phyloP scores from a whole-genome alignment of 2,797 vertebrate genomes.

The Lagodon rhomboides region DNA sequence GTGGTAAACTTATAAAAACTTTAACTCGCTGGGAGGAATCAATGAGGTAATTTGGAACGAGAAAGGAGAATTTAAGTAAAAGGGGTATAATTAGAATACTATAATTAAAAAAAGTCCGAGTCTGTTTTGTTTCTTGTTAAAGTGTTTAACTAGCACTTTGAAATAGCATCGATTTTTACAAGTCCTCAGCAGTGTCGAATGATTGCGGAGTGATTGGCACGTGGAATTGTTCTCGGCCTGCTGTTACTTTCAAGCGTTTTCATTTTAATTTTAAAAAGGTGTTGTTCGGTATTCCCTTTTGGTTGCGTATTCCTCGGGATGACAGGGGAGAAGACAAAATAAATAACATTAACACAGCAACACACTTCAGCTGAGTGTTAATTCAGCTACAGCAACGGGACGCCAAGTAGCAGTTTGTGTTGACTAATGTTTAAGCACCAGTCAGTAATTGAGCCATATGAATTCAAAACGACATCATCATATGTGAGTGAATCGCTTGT shows the following conservation, averaged over 20 bases:
- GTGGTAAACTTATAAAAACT: not conserved
- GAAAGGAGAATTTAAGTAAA: not conserved
- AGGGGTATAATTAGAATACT: not conserved
- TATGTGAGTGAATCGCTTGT: not conserved
- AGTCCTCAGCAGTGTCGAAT: not conserved
- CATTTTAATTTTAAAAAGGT: constrained; percentile 24
- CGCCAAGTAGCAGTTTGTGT: not conserved
- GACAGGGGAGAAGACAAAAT: not conserved
- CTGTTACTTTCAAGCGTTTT: constrained; percentile 19
- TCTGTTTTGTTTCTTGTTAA: not conserved
- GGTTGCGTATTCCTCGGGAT: not conserved
- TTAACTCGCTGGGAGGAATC: constrained; percentile 4
- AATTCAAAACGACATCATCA: not conserved
- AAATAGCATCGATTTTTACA: constrained; percentile 19
- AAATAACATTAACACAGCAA: not conserved
- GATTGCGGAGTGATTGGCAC: constrained; percentile 15
- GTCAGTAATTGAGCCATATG: not conserved
- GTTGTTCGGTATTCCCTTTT: not conserved
- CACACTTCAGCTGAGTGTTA: constrained; percentile 3
- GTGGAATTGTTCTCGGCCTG: constrained; percentile 23
- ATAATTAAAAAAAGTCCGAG: constrained; percentile 2
- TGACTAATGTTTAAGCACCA: not conserved
- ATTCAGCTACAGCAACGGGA: constrained; percentile 1
- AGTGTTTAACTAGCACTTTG: constrained; percentile 39
- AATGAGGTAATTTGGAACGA: constrained; percentile 13